A percentile compares a stretch with the other conserved stretches of the same genome.
These are phyloP conservation scores for Hyperoplus lanceolatus DNA, from an alignment of 2,797 vertebrate genomes.

Conservation along the genomic window DNA sequence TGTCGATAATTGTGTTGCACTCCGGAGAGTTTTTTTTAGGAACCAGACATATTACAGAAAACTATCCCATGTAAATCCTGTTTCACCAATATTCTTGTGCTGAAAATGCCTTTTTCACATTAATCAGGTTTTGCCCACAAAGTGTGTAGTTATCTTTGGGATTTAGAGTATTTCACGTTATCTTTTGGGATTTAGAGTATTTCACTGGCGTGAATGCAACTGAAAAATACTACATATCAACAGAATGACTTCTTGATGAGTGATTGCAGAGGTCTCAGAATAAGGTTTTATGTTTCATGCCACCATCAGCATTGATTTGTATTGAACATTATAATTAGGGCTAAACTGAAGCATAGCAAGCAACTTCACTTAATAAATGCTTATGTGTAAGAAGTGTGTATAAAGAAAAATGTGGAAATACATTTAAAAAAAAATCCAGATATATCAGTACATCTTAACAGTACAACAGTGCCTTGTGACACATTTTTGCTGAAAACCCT, in stretches of 20 bases:
- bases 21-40: conserved; percentile 58
- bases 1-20: conserved; percentile 83
- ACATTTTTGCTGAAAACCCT: background rate
- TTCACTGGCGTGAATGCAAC: conserved; percentile 4
- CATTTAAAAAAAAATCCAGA: background rate
- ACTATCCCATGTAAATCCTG: conserved; percentile 44
- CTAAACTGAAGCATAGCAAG: background rate
- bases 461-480: background rate
- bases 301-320: background rate
- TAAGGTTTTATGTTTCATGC: conserved; percentile 3
- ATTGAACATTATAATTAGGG: background rate
- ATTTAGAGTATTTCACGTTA: conserved; percentile 8
- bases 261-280: background rate
- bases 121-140: conserved; percentile 19
- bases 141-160: conserved; percentile 23
- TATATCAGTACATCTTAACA: background rate
- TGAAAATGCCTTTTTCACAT: conserved; percentile 21
- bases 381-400: background rate
- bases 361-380: background rate
- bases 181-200: conserved; percentile 9
- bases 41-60: conserved; percentile 50
- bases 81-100: conserved; percentile 22
- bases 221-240: conserved; percentile 23
- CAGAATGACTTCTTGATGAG: conserved; percentile 13
- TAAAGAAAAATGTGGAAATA: background rate